A percentile compares a stretch with the other conserved stretches of the same genome.
These are phyloP conservation scores for Cisticola juncidis DNA, from an alignment of 2,113 vertebrate species.

Conservation along the genomic window DNA sequence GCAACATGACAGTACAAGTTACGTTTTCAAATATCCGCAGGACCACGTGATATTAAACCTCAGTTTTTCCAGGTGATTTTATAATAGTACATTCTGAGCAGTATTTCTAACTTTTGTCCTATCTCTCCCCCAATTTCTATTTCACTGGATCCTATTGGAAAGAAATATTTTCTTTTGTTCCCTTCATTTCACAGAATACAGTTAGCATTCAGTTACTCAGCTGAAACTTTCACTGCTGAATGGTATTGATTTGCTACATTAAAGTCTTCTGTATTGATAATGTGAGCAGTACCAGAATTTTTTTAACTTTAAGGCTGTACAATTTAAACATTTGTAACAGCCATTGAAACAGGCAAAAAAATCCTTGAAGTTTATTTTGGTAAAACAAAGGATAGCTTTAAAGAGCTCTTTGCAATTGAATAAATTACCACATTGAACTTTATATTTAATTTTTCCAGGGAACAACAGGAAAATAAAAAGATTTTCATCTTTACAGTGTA, in stretches of 20 bases:
- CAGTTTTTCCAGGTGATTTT: not conserved
- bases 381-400: not conserved
- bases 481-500: not conserved
- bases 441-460: not conserved
- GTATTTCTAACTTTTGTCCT: not conserved
- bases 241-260: not conserved
- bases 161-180: not conserved
- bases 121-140: not conserved
- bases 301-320: not conserved
- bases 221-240: not conserved
- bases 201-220: not conserved
- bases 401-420: not conserved
- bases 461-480: not conserved
- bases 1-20: not conserved
- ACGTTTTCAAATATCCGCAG: not conserved
- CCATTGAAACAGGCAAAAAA: not conserved
- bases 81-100: not conserved
- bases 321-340: not conserved
- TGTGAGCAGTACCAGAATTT: not conserved
- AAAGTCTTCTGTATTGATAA: not conserved
- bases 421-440: not conserved
- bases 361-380: not conserved
- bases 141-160: not conserved
- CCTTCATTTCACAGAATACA: not conserved
- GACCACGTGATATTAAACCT: not conserved